Evolutionary conservation across 2,797 vertebrate genomes (phyloP).

Genomic region (Rhynchonycteris naso): DNA sequence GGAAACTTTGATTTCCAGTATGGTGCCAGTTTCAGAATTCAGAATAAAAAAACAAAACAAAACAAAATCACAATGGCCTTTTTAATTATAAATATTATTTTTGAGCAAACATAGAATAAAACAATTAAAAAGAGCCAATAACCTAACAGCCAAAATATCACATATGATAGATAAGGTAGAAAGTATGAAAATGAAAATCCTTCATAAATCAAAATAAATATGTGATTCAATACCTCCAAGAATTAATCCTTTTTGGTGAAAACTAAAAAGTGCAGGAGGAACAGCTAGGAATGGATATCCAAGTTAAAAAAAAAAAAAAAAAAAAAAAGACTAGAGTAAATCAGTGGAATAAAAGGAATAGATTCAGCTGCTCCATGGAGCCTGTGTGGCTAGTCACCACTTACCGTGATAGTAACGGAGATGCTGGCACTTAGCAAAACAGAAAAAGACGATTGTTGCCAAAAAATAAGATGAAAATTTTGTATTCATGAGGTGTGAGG

Average conservation of each 20-base stretch:
- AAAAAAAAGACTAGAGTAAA: neutral
- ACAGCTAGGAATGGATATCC: rapidly evolving
- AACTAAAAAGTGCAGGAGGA: neutral
- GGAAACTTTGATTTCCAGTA: neutral
- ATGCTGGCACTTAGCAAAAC: neutral
- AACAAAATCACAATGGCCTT: neutral
- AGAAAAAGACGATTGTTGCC: neutral
- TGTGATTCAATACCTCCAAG: neutral
- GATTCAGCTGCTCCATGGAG: neutral
- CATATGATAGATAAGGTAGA: neutral
- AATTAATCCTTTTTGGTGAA: neutral
- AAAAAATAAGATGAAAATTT: neutral
- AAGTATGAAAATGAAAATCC: neutral
- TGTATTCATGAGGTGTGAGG: neutral
- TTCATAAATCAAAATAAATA: neutral
- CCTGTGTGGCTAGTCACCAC: neutral
- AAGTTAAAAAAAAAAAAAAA: neutral
- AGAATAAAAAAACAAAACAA: neutral
- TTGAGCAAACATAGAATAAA: neutral
- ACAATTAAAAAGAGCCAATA: neutral
- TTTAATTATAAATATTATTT: neutral
- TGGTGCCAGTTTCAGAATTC: neutral
- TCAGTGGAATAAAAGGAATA: neutral
- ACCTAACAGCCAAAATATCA: neutral
- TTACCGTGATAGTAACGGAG: neutral